Percentiles rank a stretch among this genome's conserved stretches.
phyloP scores from a whole-genome alignment of 2,888 invertebrate species.

The Plutella xylostella region DNA sequence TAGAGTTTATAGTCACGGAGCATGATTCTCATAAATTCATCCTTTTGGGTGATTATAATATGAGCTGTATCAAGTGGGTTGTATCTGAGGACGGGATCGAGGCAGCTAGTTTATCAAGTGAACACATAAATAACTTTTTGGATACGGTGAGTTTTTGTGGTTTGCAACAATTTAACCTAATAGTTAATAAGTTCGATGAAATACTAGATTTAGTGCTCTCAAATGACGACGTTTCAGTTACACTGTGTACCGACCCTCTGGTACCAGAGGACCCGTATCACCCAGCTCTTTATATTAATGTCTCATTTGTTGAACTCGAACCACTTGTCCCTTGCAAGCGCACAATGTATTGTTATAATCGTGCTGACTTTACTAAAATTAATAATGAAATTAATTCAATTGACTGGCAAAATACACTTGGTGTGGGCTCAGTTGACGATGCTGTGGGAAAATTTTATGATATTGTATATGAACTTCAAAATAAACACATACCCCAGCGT shows the following conservation, averaged over 20 bases:
- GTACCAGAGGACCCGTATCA: neutral
- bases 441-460: neutral
- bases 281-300: neutral
- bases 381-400: neutral
- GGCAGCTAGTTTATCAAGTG: neutral
- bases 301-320: neutral
- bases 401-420: neutral
- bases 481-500: neutral
- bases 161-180: neutral
- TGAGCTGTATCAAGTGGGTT: neutral
- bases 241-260: neutral
- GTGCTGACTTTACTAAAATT: neutral
- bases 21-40: neutral
- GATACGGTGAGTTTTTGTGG: neutral
- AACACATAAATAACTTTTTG: neutral
- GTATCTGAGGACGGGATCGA: neutral
- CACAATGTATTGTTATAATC: neutral
- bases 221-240: neutral
- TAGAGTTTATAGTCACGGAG: neutral
- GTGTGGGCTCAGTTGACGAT: neutral
- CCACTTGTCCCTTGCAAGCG: neutral
- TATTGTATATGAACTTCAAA: neutral
- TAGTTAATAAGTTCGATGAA: neutral
- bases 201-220: neutral
- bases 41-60: neutral